Evolutionary conservation across 2,797 vertebrate species (phyloP).

Genomic region (Zalophus californianus): DNA sequence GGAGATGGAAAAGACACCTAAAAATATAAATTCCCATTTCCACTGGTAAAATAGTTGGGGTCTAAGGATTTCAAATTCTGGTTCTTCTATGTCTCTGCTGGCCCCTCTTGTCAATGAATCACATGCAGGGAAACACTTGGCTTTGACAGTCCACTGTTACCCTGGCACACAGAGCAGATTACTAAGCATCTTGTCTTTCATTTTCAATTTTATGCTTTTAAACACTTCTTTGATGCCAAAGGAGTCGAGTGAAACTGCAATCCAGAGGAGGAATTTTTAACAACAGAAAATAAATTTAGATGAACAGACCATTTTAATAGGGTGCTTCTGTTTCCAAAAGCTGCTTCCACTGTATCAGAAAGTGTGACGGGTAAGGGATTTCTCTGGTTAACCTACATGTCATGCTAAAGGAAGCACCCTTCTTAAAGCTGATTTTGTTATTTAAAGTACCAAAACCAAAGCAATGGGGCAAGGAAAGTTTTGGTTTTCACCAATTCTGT

Average conservation of each 20-base stretch:
- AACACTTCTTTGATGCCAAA: constrained; percentile 29
- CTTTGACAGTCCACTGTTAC: not conserved
- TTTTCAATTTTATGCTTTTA: constrained; percentile 49
- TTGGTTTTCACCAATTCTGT: not conserved
- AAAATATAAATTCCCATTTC: constrained; percentile 78
- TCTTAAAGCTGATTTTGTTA: not conserved
- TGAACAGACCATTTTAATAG: not conserved
- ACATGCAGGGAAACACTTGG: not conserved
- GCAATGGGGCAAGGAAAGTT: not conserved
- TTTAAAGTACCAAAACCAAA: not conserved
- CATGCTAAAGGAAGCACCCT: not conserved
- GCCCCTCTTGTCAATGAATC: not conserved
- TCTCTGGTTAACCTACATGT: not conserved
- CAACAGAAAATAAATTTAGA: not conserved
- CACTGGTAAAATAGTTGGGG: constrained; percentile 46
- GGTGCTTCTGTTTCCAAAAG: constrained; percentile 20
- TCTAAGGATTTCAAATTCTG: constrained; percentile 58
- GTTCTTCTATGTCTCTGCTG: not conserved
- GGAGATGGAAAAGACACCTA: constrained; percentile 67
- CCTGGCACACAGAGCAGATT: not conserved
- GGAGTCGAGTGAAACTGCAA: not conserved
- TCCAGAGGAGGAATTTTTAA: not conserved
- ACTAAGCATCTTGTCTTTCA: constrained; percentile 26
- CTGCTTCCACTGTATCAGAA: not conserved
- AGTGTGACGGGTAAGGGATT: not conserved